These are phyloP conservation scores for Chaunax sp. DNA, from an alignment of 2,797 vertebrate genomes.

Conservation along the genomic window DNA sequence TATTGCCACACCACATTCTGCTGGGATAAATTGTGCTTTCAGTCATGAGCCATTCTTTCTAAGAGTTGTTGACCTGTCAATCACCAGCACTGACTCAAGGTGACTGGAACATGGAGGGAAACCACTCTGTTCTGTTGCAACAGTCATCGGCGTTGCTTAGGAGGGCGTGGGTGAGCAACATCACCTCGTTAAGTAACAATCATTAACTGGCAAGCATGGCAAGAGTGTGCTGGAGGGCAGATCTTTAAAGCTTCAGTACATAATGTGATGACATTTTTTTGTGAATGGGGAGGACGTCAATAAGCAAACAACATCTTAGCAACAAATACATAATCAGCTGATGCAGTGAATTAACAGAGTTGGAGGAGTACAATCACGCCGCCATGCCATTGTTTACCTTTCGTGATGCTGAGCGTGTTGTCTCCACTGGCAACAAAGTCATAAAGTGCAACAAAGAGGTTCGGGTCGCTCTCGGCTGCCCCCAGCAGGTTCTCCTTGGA, in stretches of 20 bases:
- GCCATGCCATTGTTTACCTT: slow-evolving; percentile 84
- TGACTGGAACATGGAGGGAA: neutral
- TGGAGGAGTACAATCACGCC: no score
- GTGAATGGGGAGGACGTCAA: neutral
- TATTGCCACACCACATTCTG: slow-evolving; percentile 57
- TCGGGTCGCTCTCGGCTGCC: slow-evolving; percentile 96
- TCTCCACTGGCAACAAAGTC: slow-evolving; percentile 99
- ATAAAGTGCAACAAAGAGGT: slow-evolving; percentile 99
- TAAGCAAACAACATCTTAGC: neutral
- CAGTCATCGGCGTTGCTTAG: slow-evolving; percentile 1
- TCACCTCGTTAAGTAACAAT: slow-evolving; percentile 21
- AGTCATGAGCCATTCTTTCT: slow-evolving; percentile 14
- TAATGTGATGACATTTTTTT: neutral
- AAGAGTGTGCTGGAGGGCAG: neutral
- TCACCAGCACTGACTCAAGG: slow-evolving; percentile 12
- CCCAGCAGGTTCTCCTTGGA: slow-evolving; percentile 99
- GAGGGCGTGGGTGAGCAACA: slow-evolving; percentile 29
- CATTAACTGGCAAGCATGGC: slow-evolving; percentile 14
- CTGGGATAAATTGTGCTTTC: slow-evolving; percentile 26
- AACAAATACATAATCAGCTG: neutral
- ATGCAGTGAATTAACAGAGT: neutral
- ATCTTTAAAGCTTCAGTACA: slow-evolving; percentile 11
- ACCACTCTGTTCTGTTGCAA: slow-evolving; percentile 19
- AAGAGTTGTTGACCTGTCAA: slow-evolving; percentile 25
- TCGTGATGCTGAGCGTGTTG: slow-evolving; percentile 99